A percentile compares a stretch with the other conserved stretches of the same genome.
phyloP scores from a whole-genome alignment of 1,140 invertebrate species.

The Drosophila sulfurigaster region DNA sequence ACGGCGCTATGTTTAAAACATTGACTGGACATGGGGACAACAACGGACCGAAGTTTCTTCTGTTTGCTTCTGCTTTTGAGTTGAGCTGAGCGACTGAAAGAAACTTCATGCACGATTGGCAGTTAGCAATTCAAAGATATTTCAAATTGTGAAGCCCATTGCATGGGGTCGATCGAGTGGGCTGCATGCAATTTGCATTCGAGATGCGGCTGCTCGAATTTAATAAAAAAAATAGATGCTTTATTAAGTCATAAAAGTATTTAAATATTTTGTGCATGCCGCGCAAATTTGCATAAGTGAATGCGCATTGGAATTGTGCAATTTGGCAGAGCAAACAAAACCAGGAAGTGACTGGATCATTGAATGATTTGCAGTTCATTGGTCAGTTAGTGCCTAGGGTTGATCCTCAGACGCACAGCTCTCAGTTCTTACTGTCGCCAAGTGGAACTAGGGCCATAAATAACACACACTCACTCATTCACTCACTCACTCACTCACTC shows the following conservation, averaged over 20 bases:
- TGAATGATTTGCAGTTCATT: slow-evolving; percentile 24
- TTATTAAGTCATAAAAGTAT: slow-evolving; percentile 84
- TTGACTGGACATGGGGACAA: slow-evolving; percentile 31
- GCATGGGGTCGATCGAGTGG: background rate
- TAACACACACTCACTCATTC: slow-evolving; percentile 24
- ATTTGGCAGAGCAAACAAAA: slow-evolving; percentile 57
- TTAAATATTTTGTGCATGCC: slow-evolving; percentile 70
- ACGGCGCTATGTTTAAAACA: slow-evolving; percentile 79
- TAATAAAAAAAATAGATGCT: slow-evolving; percentile 73
- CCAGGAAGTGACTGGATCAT: slow-evolving; percentile 65
- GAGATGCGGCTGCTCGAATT: slow-evolving; percentile 75
- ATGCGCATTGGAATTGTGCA: slow-evolving; percentile 78
- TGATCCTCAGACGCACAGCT: slow-evolving; percentile 11
- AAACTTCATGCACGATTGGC: slow-evolving; percentile 81
- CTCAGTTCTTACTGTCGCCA: background rate
- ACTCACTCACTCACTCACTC: slow-evolving; percentile 25
- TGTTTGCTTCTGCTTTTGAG: background rate
- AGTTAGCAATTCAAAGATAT: slow-evolving; percentile 81
- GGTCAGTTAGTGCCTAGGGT: slow-evolving; percentile 21
- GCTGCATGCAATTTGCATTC: slow-evolving; percentile 77
- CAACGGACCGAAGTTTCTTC: no score
- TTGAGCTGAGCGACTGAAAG: slow-evolving; percentile 3
- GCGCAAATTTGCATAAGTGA: slow-evolving; percentile 72
- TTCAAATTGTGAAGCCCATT: slow-evolving; percentile 70
- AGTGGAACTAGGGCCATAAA: slow-evolving; percentile 34